Conservation (phyloP, 2,888 invertebrate genomes). For the Eumacrocentrus americanus region DNA sequence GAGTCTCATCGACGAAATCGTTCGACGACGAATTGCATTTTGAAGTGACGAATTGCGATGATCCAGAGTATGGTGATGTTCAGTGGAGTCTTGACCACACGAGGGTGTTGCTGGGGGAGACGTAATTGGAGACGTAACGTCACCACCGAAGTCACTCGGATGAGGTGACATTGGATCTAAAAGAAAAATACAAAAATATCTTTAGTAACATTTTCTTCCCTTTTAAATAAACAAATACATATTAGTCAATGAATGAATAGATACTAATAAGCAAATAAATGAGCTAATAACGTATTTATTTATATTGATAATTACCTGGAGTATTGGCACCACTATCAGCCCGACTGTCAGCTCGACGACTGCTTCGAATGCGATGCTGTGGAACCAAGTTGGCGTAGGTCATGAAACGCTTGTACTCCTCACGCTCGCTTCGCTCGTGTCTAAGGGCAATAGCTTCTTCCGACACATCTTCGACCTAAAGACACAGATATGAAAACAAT, state of each 20-base stretch:
- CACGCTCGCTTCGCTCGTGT: slow-evolving; percentile 79
- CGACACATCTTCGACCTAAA: slow-evolving; percentile 77
- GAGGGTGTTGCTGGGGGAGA: slow-evolving; percentile 65
- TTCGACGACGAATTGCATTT: slow-evolving; percentile 53
- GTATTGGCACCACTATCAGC: slow-evolving; percentile 75
- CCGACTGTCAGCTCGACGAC: slow-evolving; percentile 71
- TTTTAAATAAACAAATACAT: too few relatives aligned
- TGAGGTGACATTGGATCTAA: slow-evolving; percentile 71
- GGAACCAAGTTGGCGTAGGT: slow-evolving; percentile 64
- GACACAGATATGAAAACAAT: background rate
- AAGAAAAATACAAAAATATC: slow-evolving; percentile 26
- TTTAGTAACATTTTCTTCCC: background rate
- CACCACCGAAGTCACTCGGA: slow-evolving; percentile 61
- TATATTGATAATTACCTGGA: slow-evolving; percentile 65
- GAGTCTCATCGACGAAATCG: slow-evolving; percentile 48
- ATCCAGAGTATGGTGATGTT: too few relatives aligned
- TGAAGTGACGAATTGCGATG: slow-evolving; percentile 51
- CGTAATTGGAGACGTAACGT: slow-evolving; percentile 61
- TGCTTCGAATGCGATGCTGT: slow-evolving; percentile 66
- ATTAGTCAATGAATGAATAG: too few relatives aligned
- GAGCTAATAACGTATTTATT: too few relatives aligned
- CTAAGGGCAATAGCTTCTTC: slow-evolving; percentile 74
- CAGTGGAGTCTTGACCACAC: slow-evolving; percentile 52
- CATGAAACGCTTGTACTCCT: slow-evolving; percentile 80
- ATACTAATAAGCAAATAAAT: too few relatives aligned